Evolutionary conservation across 2,113 vertebrate genomes (phyloP), one percentile per base, ranked within the genome.

Genomic region (Sphyrna mokarran): DNA sequence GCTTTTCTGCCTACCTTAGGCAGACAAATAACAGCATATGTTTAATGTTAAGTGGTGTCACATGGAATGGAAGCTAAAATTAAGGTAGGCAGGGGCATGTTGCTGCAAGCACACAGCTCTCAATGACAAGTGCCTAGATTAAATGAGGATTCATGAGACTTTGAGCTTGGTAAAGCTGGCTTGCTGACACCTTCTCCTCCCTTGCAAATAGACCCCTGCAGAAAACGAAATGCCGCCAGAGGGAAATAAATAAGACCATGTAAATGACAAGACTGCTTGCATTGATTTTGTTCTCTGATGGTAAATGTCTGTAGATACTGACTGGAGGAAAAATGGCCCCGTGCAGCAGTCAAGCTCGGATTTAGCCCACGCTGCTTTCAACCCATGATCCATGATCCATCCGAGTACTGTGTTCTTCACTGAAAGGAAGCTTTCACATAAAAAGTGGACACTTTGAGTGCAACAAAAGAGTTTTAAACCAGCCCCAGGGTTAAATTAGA

Each of bases 71-170:
- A 95, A 95, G 66, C 94, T 72, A 95, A 76, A 76, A 95, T 95
- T 95, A 95, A 95, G 94, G 94, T 72, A 95, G 40, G 40, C 94
- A 95, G 89, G 70, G 48, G 94, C 94, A 54, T 95, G 94, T 95
- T 95, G 40, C 68, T 76, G 94, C 94, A 95, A 95, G 94, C 94
- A 76, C 40, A 95, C 48, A 90, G 94, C 70, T 95, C 48, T 70
- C 94, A 72, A 72, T 76, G 94, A 72, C 94, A 95, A 95, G 94
- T 95, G 94, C 43, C 48, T 76, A 95, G 94, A 95, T 95, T 95
- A 95, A 95, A 95, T 33, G 26, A 95, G 94, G 94, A 95, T 72
- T 95, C 94, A 95, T 95, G 94, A 95, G 94, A 43, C 14, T 72
- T 95, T 69, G 48, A 95, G 94, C 68, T 95, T 70, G 94, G 20